Conservation (phyloP, 2,888 invertebrate species). For the Automeris io region DNA sequence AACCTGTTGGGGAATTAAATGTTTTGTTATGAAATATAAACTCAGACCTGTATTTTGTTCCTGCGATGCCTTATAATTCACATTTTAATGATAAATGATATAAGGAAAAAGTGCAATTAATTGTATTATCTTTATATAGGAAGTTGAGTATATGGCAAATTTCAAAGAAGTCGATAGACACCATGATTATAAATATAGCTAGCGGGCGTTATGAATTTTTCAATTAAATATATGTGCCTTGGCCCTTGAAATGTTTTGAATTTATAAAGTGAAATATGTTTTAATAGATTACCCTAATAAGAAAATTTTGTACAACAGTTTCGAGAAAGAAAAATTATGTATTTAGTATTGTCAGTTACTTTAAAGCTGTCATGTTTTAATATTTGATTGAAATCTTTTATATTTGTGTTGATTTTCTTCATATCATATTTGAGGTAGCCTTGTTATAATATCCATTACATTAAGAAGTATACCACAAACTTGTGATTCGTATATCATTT, state of each 20-base stretch:
- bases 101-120: slow-evolving; percentile 14
- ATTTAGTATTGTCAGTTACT: not conserved
- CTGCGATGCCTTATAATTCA: too few species aligned
- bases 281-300: slow-evolving; percentile 19
- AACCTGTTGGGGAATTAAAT: not conserved
- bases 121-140: slow-evolving; percentile 14
- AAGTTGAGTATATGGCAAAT: slow-evolving; percentile 6
- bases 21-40: not conserved
- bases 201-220: slow-evolving; percentile 43
- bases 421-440: slow-evolving; percentile 1
- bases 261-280: slow-evolving; percentile 31
- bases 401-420: not conserved
- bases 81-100: slow-evolving; percentile 13
- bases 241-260: slow-evolving; percentile 65
- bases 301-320: not conserved
- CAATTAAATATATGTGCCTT: slow-evolving; percentile 66
- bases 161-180: slow-evolving; percentile 7
- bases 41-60: too few species aligned
- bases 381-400: not conserved
- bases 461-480: slow-evolving; percentile 4
- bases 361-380: not conserved
- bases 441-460: slow-evolving; percentile 4
- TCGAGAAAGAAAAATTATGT: not conserved
- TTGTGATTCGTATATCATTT: slow-evolving; percentile 10
- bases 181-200: slow-evolving; percentile 24